Percentiles rank a stretch among this genome's conserved stretches.
Evolutionary conservation across 2,797 vertebrate genomes (phyloP).

Genomic region (Mergus octosetaceus): DNA sequence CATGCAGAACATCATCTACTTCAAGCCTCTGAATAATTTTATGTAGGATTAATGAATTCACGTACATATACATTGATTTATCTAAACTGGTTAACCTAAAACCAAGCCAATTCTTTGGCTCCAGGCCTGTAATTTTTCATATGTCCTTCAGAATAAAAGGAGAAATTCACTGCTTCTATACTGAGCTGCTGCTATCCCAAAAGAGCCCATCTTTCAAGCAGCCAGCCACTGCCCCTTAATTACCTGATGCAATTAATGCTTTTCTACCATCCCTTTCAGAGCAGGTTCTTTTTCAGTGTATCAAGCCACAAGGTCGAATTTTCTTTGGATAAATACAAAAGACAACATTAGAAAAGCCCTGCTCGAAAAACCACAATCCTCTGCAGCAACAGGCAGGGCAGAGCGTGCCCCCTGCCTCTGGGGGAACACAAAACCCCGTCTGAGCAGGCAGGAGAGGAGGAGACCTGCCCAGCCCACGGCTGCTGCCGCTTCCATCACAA

Average conservation of each 20-base stretch:
- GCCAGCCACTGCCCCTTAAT: background rate
- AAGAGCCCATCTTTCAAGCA: background rate
- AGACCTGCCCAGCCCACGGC: background rate
- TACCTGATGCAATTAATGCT: background rate
- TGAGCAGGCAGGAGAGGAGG: background rate
- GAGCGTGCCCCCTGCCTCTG: accelerated
- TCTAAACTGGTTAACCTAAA: background rate
- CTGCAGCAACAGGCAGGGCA: background rate
- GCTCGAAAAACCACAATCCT: background rate
- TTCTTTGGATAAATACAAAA: background rate
- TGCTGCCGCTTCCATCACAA: background rate
- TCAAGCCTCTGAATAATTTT: background rate
- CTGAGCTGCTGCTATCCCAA: background rate
- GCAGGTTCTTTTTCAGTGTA: background rate
- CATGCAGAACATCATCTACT: background rate
- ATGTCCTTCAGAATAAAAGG: background rate
- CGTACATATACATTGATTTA: background rate
- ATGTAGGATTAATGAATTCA: background rate
- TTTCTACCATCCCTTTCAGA: background rate
- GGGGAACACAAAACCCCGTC: background rate
- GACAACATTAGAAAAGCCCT: background rate
- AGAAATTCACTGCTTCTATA: background rate
- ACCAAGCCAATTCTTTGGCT: background rate
- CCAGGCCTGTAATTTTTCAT: background rate
- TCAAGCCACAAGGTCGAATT: accelerated